Conservation (phyloP, 2,113 vertebrate species). For the Notarius quadriscutis region DNA sequence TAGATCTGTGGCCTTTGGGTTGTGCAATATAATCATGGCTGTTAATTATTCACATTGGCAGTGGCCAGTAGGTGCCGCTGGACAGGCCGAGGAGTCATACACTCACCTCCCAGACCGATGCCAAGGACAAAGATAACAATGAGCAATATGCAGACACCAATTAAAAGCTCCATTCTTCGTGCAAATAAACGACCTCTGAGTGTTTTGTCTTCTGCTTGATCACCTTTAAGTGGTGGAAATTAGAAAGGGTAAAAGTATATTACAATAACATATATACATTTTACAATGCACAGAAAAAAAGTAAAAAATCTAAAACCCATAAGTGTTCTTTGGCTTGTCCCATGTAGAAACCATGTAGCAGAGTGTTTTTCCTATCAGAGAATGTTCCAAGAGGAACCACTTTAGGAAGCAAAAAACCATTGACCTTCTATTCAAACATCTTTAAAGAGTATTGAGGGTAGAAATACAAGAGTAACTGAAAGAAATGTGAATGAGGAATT, state of each 20-base stretch:
- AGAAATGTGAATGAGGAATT: neutral
- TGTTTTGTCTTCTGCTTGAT: conserved; percentile 55
- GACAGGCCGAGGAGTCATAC: conserved; percentile 5
- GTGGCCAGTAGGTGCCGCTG: conserved; percentile 13
- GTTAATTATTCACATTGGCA: conserved; percentile 30
- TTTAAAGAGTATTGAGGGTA: neutral
- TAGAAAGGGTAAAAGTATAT: neutral
- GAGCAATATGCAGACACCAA: conserved; percentile 52
- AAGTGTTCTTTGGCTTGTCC: no score
- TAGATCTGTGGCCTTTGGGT: neutral
- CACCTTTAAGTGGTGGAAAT: conserved; percentile 48
- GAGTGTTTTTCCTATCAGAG: neutral
- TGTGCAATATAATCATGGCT: conserved; percentile 45
- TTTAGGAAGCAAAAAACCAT: neutral
- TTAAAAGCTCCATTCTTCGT: conserved; percentile 61
- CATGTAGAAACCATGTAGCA: no score
- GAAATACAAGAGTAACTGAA: neutral
- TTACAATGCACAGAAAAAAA: neutral
- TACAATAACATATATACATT: neutral
- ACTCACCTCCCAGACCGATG: conserved; percentile 73
- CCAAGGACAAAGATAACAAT: conserved; percentile 55
- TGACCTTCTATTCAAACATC: neutral
- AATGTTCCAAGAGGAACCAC: neutral
- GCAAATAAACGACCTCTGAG: conserved; percentile 57
- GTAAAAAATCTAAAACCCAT: neutral